Evolutionary conservation across 2,797 vertebrate genomes (phyloP), one percentile per base, ranked within the genome.

Genomic region (Numenius phaeopus): DNA sequence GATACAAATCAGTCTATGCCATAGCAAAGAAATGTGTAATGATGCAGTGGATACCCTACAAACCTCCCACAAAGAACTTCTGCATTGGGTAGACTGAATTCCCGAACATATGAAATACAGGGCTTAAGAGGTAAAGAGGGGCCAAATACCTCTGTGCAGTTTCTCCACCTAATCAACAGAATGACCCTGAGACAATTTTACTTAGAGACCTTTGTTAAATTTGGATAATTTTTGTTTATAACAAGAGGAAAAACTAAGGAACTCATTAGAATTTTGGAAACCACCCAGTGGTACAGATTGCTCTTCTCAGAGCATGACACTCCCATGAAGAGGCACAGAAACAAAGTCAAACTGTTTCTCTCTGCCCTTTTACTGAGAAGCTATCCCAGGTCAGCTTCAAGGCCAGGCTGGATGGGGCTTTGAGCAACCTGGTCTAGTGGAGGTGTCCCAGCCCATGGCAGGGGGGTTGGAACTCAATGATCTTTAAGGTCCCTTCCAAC

Each of bases 21-120:
- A 49, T 83, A 86, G 55, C 47, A 95, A 94, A 79, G 61, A 94
- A 69, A 90, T 32, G 22, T 55, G 32, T 86, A 94, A 69, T 50
- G 82, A 78, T 75, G 49, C 29, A 78, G 61, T 72, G 49, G 30
- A 65, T 91, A 88, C 26, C 12, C 54, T 92, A 46, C 37, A 94
- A 91, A 89, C 65, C 65, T 94, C 73, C 72, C 79, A 95, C 44
- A 88, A 70, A 88, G 61, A 88, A 65, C 19, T 78, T 95, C 46
- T 83, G 47, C 44, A 40, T 77, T 49, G 7, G 59, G 19, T 67
- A 81, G 59, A 61, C 21, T 81, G 49, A 83, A 78, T 58, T 88
- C 49, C 65, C 3, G 0, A 85, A 61, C 13, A 49, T 34, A 54
- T 37, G 40, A 78, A 83, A 90, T 24, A 49, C 29, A 75, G 14